Evolutionary conservation across 2,113 vertebrate species (phyloP).

Genomic region (Hippocampus mohnikei): DNA sequence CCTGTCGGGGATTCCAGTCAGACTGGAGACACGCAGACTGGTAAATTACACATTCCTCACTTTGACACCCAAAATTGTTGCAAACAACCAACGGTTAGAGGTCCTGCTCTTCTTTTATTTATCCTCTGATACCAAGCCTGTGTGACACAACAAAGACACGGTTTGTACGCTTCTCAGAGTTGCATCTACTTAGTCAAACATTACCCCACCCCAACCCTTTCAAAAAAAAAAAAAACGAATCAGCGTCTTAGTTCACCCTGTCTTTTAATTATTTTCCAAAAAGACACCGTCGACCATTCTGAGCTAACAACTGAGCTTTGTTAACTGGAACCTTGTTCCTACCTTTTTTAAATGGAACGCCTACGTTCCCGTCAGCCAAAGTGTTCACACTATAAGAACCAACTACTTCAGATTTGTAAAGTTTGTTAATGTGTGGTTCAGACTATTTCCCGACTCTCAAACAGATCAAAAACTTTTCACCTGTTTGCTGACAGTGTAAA

Average conservation of each 20-base stretch:
- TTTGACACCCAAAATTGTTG: slow-evolving; percentile 42
- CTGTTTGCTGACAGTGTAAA: too few species aligned
- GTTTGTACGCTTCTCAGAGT: slow-evolving; percentile 5
- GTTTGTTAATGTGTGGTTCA: too few species aligned
- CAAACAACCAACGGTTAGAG: slow-evolving; percentile 19
- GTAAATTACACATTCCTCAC: slow-evolving; percentile 47
- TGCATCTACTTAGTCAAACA: not conserved
- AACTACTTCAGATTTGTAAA: too few species aligned
- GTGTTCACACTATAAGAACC: too few species aligned
- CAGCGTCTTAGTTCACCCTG: not conserved
- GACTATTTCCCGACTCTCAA: too few species aligned
- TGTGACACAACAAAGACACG: slow-evolving; percentile 10
- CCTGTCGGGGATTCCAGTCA: slow-evolving; percentile 32
- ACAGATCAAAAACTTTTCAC: too few species aligned
- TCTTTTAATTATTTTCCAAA: not conserved
- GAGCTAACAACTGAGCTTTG: too few species aligned
- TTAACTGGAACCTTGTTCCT: too few species aligned
- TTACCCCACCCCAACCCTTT: not conserved
- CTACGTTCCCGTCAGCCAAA: too few species aligned
- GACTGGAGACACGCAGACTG: slow-evolving; percentile 48
- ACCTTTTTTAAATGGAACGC: too few species aligned
- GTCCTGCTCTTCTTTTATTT: slow-evolving; percentile 39
- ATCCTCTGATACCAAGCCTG: slow-evolving; percentile 14
- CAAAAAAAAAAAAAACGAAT: not conserved
- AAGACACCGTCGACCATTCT: not conserved